Base-by-base conservation (phyloP, 2,888 invertebrate species). In the Horisme vitalbata region DNA sequence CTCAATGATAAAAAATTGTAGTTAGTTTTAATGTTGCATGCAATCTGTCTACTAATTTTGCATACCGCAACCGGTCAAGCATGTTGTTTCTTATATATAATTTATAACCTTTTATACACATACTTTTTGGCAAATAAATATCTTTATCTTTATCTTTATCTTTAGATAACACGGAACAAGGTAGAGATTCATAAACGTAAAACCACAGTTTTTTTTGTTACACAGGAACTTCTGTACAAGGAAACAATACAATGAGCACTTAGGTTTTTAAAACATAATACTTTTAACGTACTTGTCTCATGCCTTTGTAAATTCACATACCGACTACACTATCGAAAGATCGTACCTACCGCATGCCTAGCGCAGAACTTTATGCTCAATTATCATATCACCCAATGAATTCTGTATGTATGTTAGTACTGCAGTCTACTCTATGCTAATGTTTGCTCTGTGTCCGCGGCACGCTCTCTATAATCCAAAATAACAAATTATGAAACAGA, bases 401-500 rank as follows among this genome's bases (percentile, higher is more conserved):
- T n/a, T n/a, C n/a, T n/a, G n/a, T n/a, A n/a, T n/a, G n/a, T n/a
- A n/a, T n/a, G 67, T 72, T 67, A 65, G 60, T 61, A 65, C 60
- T 62, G 50, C 59, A 57, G 53, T n/a, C n/a, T n/a, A n/a, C n/a
- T n/a, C n/a, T n/a, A n/a, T n/a, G 52, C 57, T 80, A 75, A 79
- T 89, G 81, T 89, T 88, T 86, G 84, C 88, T 88, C 84, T 87
- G 85, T 85, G 77, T 77, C 72, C 65, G 79, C 83, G 84, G 84
- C 83, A 82, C 84, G 73, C 76, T 81, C 80, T 76, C 80, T 79
- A 79, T 83, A 83, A 86, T 87, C 78, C 82, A 69, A 78, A 87
- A 86, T 83, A 89, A 88, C 88, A 86, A 88, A 89, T 88, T 88
- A 89, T 83, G 78, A 82, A 87, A 84, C 76, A 79, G 70, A 85